Percentiles rank a stretch among this genome's conserved stretches.
Conservation (phyloP, 2,888 invertebrate species). For the Nomada ruficornis region DNA sequence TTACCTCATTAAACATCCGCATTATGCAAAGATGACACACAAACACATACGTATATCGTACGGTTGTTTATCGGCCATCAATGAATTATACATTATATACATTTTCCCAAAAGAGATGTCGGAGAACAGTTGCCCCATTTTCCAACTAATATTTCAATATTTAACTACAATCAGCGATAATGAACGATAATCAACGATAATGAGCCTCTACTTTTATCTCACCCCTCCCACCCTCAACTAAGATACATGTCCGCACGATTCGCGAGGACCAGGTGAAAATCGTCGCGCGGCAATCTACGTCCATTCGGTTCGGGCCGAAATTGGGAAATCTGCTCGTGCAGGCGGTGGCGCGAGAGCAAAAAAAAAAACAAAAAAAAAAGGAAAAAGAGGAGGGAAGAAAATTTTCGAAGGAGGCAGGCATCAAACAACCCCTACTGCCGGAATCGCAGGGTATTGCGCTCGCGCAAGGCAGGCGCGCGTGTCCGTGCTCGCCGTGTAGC, state of each 20-base stretch:
- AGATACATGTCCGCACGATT: background rate
- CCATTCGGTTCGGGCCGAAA: background rate
- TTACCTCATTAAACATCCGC: too few relatives aligned
- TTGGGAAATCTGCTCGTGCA: background rate
- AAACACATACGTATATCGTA: too few relatives aligned
- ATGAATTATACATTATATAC: too few relatives aligned
- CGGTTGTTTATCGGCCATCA: too few relatives aligned
- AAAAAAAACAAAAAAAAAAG: background rate
- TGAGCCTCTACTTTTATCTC: too few relatives aligned
- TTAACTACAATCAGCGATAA: too few relatives aligned
- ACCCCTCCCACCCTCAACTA: too few relatives aligned
- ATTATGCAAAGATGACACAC: too few relatives aligned
- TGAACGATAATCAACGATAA: too few relatives aligned
- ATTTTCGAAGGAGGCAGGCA: constrained; percentile 67
- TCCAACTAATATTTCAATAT: too few relatives aligned
- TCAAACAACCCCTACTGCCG: constrained; percentile 70
- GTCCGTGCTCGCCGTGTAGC: constrained; percentile 70
- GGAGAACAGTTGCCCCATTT: too few relatives aligned
- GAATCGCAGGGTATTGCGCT: constrained; percentile 75
- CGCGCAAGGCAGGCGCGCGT: constrained; percentile 76
- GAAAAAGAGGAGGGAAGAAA: constrained; percentile 17
- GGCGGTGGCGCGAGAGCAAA: background rate
- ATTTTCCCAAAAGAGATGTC: too few relatives aligned
- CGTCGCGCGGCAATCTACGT: background rate
- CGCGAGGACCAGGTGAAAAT: background rate